These are phyloP conservation scores for Oncopeltus fasciatus DNA, from an alignment of 1,140 invertebrate genomes.

Conservation along the genomic window DNA sequence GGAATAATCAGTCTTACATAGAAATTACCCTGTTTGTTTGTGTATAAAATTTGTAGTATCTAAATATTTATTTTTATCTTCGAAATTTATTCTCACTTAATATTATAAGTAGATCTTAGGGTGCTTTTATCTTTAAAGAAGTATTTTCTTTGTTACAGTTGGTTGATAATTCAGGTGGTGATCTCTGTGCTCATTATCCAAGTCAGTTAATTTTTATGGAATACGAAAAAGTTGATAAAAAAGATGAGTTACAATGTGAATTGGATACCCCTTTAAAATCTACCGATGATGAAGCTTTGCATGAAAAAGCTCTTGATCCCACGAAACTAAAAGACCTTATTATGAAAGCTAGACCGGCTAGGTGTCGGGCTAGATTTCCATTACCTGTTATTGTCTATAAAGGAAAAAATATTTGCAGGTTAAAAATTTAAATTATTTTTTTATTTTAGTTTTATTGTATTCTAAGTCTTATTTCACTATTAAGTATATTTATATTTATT, in stretches of 20 bases:
- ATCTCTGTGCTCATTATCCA: constrained; percentile 61
- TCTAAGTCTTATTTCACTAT: background rate
- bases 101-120: background rate
- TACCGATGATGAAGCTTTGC: constrained; percentile 39
- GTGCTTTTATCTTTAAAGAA: background rate
- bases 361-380: constrained; percentile 63
- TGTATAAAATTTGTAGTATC: background rate
- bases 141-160: constrained; percentile 28
- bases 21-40: background rate
- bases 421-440: background rate
- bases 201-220: constrained; percentile 54
- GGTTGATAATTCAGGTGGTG: constrained; percentile 49
- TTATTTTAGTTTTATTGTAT: background rate
- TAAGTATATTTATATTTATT: background rate
- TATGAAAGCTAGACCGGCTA: constrained; percentile 37
- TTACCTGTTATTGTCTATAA: constrained; percentile 65
- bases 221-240: constrained; percentile 36
- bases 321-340: constrained; percentile 41
- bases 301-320: constrained; percentile 43
- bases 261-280: constrained; percentile 24
- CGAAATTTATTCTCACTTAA: background rate
- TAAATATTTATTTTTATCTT: background rate
- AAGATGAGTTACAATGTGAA: background rate
- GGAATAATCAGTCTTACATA: background rate
- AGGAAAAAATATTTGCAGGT: constrained; percentile 53